Conservation (phyloP, 2,888 invertebrate genomes). For the Linyphia triangularis region DNA sequence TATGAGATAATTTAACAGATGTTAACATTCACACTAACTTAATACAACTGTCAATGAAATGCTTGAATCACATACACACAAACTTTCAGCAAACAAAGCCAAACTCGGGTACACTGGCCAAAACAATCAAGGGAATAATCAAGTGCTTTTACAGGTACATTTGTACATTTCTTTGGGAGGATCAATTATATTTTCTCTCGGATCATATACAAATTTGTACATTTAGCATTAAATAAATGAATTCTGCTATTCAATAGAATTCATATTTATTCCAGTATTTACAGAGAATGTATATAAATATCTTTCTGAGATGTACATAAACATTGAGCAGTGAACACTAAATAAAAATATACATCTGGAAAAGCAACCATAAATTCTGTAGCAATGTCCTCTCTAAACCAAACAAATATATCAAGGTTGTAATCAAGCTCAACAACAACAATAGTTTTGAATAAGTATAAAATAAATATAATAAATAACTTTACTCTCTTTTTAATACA, state of each 20-base stretch:
- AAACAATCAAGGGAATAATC: slow-evolving; percentile 39
- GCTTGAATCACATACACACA: slow-evolving; percentile 49
- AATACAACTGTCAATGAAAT: slow-evolving; percentile 51
- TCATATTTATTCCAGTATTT: slow-evolving; percentile 29
- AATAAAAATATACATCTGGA: slow-evolving; percentile 46
- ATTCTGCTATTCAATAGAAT: slow-evolving; percentile 12
- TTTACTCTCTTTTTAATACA: slow-evolving; percentile 4
- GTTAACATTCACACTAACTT: slow-evolving; percentile 49
- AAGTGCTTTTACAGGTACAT: slow-evolving; percentile 41
- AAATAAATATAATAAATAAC: slow-evolving; percentile 55
- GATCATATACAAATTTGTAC: slow-evolving; percentile 30
- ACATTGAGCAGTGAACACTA: slow-evolving; percentile 57
- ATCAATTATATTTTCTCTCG: slow-evolving; percentile 25
- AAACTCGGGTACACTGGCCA: slow-evolving; percentile 22
- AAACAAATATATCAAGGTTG: slow-evolving; percentile 34
- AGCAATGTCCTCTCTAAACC: background rate
- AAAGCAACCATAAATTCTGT: slow-evolving; percentile 45
- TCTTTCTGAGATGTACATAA: slow-evolving; percentile 37
- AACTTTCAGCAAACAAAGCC: slow-evolving; percentile 30
- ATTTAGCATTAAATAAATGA: slow-evolving; percentile 25
- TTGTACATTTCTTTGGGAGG: slow-evolving; percentile 63
- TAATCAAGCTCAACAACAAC: slow-evolving; percentile 34
- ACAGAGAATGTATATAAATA: slow-evolving; percentile 46
- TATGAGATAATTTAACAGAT: slow-evolving; percentile 63
- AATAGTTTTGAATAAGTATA: slow-evolving; percentile 25